These are phyloP conservation scores for Petromus typicus DNA, from an alignment of 2,113 vertebrate genomes.

Conservation along the genomic window DNA sequence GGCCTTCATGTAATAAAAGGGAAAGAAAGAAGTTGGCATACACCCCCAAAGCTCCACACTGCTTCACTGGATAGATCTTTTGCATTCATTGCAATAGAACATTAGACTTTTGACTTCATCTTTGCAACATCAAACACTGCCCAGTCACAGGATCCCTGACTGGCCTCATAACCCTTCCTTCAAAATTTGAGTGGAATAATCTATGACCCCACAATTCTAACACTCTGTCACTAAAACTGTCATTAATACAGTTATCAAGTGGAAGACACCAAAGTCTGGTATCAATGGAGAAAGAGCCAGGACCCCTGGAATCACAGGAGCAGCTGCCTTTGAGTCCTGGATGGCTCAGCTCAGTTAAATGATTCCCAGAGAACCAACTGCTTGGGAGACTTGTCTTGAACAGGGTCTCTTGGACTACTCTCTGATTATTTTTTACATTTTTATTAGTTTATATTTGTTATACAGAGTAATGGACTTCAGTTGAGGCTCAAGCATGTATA, in stretches of 20 bases:
- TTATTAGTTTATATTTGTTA: neutral
- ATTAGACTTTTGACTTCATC: neutral
- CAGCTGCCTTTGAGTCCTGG: neutral
- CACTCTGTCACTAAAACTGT: neutral
- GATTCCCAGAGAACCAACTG: neutral
- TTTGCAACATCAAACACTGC: neutral
- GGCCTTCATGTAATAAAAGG: neutral
- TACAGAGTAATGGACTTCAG: neutral
- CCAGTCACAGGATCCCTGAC: neutral
- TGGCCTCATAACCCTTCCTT: neutral
- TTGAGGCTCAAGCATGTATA: neutral
- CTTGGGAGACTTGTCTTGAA: neutral
- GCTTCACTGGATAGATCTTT: neutral
- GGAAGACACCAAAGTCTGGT: neutral
- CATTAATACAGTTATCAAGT: neutral
- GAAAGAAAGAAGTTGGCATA: neutral
- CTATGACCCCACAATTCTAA: neutral
- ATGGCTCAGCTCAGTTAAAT: neutral
- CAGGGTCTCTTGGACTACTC: neutral
- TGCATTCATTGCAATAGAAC: neutral
- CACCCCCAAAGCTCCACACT: neutral
- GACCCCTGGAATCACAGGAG: neutral
- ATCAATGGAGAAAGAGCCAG: neutral
- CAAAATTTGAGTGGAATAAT: neutral
- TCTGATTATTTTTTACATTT: neutral